Base-by-base conservation (phyloP, 2,113 vertebrate species). In the Alces alces region DNA sequence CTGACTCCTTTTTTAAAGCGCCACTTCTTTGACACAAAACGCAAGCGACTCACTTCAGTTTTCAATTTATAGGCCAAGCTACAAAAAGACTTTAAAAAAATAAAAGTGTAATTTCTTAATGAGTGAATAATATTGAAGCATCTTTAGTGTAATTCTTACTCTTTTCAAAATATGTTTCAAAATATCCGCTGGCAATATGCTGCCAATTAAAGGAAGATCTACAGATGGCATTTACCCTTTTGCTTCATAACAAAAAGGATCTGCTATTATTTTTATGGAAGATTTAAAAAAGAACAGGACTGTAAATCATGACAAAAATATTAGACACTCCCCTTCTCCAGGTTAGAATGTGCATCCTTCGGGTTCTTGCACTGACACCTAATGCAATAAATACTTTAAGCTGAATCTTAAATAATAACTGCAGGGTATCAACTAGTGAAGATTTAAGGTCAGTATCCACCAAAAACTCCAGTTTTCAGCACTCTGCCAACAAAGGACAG, bases 381-480 rank as follows among this genome's bases (percentile, higher is more conserved):
- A 98, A 98, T 50, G 86, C 95, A 98, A 98, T 96, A 86, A 96
- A 98, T 94, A 98, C 94, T 97, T 89, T 61, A 97, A 97, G 98
- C 84, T 92, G 97, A 97, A 98, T 97, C 97, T 98, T 98, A 92
- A 97, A 97, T 94, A 98, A 98, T 93, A 93, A 96, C 96, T 98
- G 88, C 94, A 96, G 93, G 98, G 92, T 96, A 97, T 96, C 97
- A 97, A 98, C 89, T 98, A 97, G 97, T 91, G 91, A 91, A 98
- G 98, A 98, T 61, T 91, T 91, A 96, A 92, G 91, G 96, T 90
- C 86, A 90, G 64, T 66, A 98, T 93, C 88, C 95, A 96, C 97
- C 96, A 82, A 91, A 96, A 98, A 97, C 98, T 47, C 97, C 97
- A 98, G 94, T 70, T 86, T 97, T 97, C 97, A 96, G 83, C 95